Base-by-base conservation (phyloP, 2,113 vertebrate species). In the Irena cyanogastra region DNA sequence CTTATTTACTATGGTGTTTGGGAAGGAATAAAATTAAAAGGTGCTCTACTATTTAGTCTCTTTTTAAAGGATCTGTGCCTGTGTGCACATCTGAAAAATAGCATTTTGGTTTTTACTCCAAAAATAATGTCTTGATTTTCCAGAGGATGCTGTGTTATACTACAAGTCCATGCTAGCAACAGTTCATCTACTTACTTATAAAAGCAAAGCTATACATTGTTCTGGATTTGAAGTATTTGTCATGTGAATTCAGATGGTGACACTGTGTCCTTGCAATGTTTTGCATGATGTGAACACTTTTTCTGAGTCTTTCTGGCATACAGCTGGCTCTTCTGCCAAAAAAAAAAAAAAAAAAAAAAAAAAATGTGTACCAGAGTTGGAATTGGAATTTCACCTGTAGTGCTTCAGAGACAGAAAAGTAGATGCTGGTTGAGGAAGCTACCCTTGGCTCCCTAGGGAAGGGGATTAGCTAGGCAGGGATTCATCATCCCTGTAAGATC, bases 171-270 rank as follows among this genome's bases (percentile, higher is more conserved):
- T 56, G n/a, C 33, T 53, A 74, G 35, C 42, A 68, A 11, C 33
- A 69, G 11, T 82, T 79, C 41, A 66, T 47, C 53, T 87, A 21
- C 54, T 89, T 84, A 71, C 49, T 75, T 81, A 52, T 60, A 64
- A 75, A 83, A 86, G 19, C 9, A 64, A 87, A 85, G 27, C 61
- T 61, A 6, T 28, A 35, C 7, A 24, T 66, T 42, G 19, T 71
- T 88, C 75, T 80, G 45, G 71, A 74, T 77, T 65, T 83, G 71
- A 95, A 88, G 28, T 24, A 66, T 77, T 91, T 89, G 63, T 80
- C 60, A 44, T 27, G 30, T 68, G 65, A 89, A 63, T 69, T 89
- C 35, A 45, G 26, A 27, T 64, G 3, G 1, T 71, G 59, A 60
- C 16, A 3, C 33, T 52, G 7, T 66, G 64, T 47, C 16, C 39